Evolutionary conservation across 1,140 invertebrate genomes (phyloP), one percentile per base, ranked within the genome.

Genomic region (Agrypnia vestita): DNA sequence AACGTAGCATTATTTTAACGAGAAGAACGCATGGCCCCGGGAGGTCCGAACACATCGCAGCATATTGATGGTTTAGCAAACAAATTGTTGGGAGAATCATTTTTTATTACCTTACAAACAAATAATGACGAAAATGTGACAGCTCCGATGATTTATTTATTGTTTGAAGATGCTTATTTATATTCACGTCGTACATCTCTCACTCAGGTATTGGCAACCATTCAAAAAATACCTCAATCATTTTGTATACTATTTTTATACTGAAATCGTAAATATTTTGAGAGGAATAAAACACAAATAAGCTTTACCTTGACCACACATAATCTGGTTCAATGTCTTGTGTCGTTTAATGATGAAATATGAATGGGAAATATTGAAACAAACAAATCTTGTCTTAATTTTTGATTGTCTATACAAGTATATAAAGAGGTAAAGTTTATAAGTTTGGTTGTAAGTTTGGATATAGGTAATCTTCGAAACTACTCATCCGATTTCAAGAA

Each of bases 111-210:
- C 44, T 49, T 17, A 47, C 80, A 76, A 74, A 78, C 80, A 78
- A 81, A 81, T 78, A 81, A 78, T 81, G 76, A 81, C 77, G 77
- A 78, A 78, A 69, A 62, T 78, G 61, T 78, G 80, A 81, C 80
- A 76, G 76, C 69, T 17, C 15, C 15, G 59, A 75, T 81, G 80
- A 81, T 81, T 81, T 78, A 81, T 81, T 47, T 47, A 69, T 47
- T 69, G 64, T 69, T 49, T 17, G 64, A 11, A 69, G 64, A 19
- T 17, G 46, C 44, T 69, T 43, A 69, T 69, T 69, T 46, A 46
- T 69, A 69, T 69, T 69, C 64, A 69, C 46, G 46, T 15, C 46
- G 43, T 69, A 51, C 49, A 74, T 43, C 21, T 43, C 21, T 59
- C 21, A 13, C 4, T 4, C 59, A n/a, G 51, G 12, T 56, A 7